A percentile compares a stretch with the other conserved stretches of the same genome.
Evolutionary conservation across 2,888 invertebrate species (phyloP).

Genomic region (Cerceris rybyensis): DNA sequence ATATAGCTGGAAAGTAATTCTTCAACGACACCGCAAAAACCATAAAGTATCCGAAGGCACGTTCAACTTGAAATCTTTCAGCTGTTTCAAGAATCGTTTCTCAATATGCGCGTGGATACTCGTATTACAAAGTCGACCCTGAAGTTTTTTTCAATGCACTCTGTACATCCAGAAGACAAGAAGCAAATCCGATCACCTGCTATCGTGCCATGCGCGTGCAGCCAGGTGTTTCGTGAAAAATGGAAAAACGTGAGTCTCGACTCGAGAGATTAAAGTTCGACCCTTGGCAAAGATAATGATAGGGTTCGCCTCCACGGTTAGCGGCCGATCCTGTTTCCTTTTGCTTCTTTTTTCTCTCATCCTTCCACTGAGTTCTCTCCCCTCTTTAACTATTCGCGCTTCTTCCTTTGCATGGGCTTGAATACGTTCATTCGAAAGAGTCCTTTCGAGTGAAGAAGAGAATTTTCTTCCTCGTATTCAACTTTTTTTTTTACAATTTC

Average conservation of each 20-base stretch:
- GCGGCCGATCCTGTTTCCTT: constrained; percentile 21
- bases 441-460: constrained; percentile 16
- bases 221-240: constrained; percentile 69
- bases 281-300: constrained; percentile 59
- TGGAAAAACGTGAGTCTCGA: constrained; percentile 52
- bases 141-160: constrained; percentile 15
- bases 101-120: neutral
- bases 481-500: neutral
- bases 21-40: neutral
- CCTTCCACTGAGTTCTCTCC: constrained; percentile 1
- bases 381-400: constrained; percentile 5
- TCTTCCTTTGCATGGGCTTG: constrained; percentile 2
- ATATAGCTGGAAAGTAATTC: no score
- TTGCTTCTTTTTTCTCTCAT: neutral
- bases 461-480: constrained; percentile 29
- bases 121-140: constrained; percentile 17
- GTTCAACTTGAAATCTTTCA: neutral
- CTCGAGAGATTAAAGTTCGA: constrained; percentile 56
- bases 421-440: constrained; percentile 27
- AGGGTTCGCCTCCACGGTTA: constrained; percentile 42
- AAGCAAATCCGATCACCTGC: constrained; percentile 68
- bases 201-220: constrained; percentile 47
- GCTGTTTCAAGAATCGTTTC: neutral
- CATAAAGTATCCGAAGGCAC: neutral
- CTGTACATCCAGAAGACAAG: constrained; percentile 23